Percentiles rank a stretch among this genome's conserved stretches.
Evolutionary conservation across 1,140 invertebrate species (phyloP).

Genomic region (Saccostrea cuccullata): DNA sequence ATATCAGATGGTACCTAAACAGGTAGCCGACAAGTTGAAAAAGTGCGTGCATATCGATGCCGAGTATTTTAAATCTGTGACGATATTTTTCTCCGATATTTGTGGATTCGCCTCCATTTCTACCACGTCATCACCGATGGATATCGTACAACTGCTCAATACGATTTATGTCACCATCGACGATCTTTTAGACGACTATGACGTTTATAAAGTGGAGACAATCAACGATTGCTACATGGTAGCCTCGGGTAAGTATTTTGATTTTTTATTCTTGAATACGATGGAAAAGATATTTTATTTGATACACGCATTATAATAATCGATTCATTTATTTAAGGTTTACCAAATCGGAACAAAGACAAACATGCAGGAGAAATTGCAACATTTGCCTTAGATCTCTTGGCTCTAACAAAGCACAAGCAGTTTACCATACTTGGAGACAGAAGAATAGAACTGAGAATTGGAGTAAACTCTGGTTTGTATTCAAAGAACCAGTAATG

Average conservation of each 20-base stretch:
- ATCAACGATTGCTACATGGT: slow-evolving; percentile 77
- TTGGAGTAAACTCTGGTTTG: slow-evolving; percentile 68
- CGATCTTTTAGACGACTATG: slow-evolving; percentile 69
- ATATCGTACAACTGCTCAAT: slow-evolving; percentile 82
- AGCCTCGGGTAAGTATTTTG: slow-evolving; percentile 68
- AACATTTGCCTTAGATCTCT: slow-evolving; percentile 61
- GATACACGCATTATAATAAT: background rate
- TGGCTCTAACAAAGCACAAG: slow-evolving; percentile 57
- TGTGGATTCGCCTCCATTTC: slow-evolving; percentile 89
- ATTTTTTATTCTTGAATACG: background rate
- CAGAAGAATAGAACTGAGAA: slow-evolving; percentile 60
- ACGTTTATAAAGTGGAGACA: slow-evolving; percentile 77
- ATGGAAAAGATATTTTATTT: no score
- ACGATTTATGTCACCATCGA: slow-evolving; percentile 72
- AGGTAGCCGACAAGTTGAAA: slow-evolving; percentile 78
- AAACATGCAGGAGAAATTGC: slow-evolving; percentile 81
- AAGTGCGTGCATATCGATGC: slow-evolving; percentile 76
- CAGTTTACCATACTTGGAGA: slow-evolving; percentile 86
- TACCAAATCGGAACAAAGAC: slow-evolving; percentile 88
- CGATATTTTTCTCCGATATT: slow-evolving; percentile 86
- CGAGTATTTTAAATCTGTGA: slow-evolving; percentile 77
- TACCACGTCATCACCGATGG: slow-evolving; percentile 90
- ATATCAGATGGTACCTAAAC: slow-evolving; percentile 81
- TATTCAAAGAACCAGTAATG: background rate
- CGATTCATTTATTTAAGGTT: slow-evolving; percentile 79